Percentiles rank a stretch among this genome's conserved stretches.
These are phyloP conservation scores for Drosophila miranda DNA, from an alignment of 1,140 invertebrate genomes.

Conservation along the genomic window DNA sequence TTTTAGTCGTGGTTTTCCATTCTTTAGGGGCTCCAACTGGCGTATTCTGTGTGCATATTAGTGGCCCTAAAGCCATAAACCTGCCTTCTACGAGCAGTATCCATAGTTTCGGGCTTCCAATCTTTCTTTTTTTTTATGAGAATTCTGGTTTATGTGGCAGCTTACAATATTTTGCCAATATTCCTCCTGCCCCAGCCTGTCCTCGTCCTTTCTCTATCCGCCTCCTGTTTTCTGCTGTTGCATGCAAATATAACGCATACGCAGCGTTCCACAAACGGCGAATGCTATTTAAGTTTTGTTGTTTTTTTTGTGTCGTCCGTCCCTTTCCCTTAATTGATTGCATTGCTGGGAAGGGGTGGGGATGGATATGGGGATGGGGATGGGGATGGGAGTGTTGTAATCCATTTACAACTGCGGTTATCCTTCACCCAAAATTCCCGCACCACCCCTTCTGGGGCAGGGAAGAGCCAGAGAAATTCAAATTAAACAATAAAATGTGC, in stretches of 20 bases:
- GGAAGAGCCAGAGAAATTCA: conserved; percentile 29
- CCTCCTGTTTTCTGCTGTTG: conserved; percentile 10
- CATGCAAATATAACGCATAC: conserved; percentile 57
- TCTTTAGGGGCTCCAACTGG: too few species aligned
- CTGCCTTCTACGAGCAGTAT: background rate
- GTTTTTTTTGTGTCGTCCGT: background rate
- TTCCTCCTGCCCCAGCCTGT: too few species aligned
- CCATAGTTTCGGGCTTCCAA: background rate
- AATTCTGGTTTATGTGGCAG: conserved; percentile 1
- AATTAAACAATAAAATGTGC: conserved; percentile 69
- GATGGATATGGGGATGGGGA: background rate
- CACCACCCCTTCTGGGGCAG: background rate
- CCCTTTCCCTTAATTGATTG: conserved; percentile 32
- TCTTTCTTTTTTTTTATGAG: conserved; percentile 43
- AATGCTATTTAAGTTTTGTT: conserved; percentile 34
- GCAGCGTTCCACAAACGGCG: conserved; percentile 27
- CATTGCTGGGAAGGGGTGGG: conserved; percentile 5
- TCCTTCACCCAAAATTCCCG: background rate
- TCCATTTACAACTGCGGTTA: conserved; percentile 53
- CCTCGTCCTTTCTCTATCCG: background rate
- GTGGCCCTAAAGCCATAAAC: too few species aligned
- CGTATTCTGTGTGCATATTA: too few species aligned
- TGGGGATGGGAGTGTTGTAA: conserved; percentile 13
- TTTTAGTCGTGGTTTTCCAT: too few species aligned
- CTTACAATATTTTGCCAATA: background rate